Conservation (phyloP, 1,140 invertebrate species). For the Drosophila arawakana region DNA sequence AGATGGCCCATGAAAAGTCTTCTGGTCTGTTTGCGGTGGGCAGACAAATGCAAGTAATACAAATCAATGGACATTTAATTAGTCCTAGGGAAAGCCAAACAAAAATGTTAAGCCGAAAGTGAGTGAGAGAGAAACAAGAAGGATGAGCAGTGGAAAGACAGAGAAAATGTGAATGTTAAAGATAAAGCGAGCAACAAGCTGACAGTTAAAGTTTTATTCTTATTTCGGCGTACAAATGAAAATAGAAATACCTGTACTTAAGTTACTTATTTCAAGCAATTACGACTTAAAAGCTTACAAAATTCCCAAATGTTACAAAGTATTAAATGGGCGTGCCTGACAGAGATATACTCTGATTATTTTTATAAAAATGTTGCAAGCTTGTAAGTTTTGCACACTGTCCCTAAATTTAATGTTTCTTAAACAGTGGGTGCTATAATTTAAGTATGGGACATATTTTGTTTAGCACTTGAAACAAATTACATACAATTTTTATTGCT, state of each 20-base stretch:
- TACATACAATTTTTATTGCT: too few species aligned
- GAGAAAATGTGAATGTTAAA: neutral
- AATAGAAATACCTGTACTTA: neutral
- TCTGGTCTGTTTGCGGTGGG: constrained; percentile 7
- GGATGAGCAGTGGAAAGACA: neutral
- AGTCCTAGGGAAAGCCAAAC: constrained; percentile 30
- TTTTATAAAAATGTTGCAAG: too few species aligned
- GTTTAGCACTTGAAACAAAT: too few species aligned
- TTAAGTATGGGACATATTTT: too few species aligned
- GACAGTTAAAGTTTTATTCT: neutral
- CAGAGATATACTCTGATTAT: too few species aligned
- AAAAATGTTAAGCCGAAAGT: neutral
- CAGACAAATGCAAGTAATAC: constrained; percentile 30
- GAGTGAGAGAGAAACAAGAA: neutral
- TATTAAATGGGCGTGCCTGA: too few species aligned
- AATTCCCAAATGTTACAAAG: neutral
- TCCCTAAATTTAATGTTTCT: too few species aligned
- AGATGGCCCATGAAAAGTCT: constrained; percentile 25
- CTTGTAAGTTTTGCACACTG: too few species aligned
- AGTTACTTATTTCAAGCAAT: constrained; percentile 8
- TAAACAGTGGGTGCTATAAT: too few species aligned
- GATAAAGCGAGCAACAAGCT: neutral
- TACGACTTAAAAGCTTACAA: constrained; percentile 1
- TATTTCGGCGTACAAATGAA: constrained; percentile 7
- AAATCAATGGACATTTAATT: constrained; percentile 54